Percentiles rank a stretch among this genome's conserved stretches.
Evolutionary conservation across 2,113 vertebrate genomes (phyloP).

Genomic region (Cynoglossus semilaevis): DNA sequence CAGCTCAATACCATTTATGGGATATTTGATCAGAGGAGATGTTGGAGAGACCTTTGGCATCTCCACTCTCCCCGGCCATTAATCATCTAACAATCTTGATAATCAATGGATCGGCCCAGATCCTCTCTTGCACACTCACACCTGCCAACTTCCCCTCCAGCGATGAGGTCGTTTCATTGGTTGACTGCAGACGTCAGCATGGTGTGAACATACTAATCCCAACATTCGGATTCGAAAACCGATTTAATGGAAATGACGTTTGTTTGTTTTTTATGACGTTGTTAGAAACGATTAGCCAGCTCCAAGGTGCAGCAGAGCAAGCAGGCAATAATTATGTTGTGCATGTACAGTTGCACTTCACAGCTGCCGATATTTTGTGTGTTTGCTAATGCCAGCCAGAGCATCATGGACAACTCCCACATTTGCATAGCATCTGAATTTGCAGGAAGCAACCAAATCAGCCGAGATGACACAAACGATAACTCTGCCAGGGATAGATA

Average conservation of each 20-base stretch:
- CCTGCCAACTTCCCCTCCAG: conserved; percentile 16
- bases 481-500: conserved; percentile 22
- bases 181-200: conserved; percentile 29
- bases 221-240: conserved; percentile 19
- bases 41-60: conserved; percentile 5
- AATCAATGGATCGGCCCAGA: conserved; percentile 40
- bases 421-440: conserved; percentile 66
- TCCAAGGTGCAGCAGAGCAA: not conserved
- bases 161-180: conserved; percentile 3
- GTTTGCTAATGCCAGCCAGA: not conserved
- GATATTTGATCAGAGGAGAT: conserved; percentile 54
- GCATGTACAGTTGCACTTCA: not conserved
- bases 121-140: conserved; percentile 33
- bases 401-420: conserved; percentile 26
- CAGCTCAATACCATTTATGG: conserved; percentile 53
- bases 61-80: conserved; percentile 34
- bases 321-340: not conserved
- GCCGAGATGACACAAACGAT: conserved; percentile 36
- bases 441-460: conserved; percentile 69
- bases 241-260: not conserved
- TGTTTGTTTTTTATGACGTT: not conserved
- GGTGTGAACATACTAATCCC: not conserved
- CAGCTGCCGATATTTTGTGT: conserved; percentile 18
- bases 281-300: not conserved
- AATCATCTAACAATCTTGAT: conserved; percentile 47